Conservation (phyloP, 2,888 invertebrate genomes). For the Cryptophagus acutangulus region DNA sequence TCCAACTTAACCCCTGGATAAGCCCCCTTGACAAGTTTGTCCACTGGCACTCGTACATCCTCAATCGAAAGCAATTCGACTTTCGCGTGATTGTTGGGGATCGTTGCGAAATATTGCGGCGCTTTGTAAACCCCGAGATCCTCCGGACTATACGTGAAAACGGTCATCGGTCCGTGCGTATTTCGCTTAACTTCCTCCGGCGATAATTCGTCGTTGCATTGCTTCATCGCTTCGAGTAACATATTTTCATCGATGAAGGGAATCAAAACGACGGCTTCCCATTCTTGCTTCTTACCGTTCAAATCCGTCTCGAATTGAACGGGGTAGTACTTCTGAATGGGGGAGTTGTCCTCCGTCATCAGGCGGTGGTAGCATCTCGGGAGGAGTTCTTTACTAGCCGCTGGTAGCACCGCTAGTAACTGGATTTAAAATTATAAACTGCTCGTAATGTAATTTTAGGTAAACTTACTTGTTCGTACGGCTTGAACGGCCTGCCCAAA, state of each 20-base stretch:
- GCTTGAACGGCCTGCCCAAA: conserved; percentile 80
- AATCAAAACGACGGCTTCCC: conserved; percentile 93
- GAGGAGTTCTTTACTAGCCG: conserved; percentile 74
- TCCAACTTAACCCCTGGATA: conserved; percentile 63
- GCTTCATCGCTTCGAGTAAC: conserved; percentile 71
- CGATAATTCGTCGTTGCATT: conserved; percentile 61
- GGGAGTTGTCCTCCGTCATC: conserved; percentile 70
- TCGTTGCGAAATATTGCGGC: conserved; percentile 59
- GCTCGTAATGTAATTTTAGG: not conserved
- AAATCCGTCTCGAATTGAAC: conserved; percentile 86
- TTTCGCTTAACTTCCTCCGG: conserved; percentile 72
- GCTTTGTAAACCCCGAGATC: conserved; percentile 57
- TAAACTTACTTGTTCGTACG: conserved; percentile 74
- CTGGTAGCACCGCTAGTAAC: conserved; percentile 81
- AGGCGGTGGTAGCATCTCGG: conserved; percentile 73
- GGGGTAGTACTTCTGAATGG: conserved; percentile 89
- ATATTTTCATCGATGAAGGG: conserved; percentile 84
- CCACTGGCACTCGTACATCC: conserved; percentile 56
- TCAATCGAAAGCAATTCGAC: conserved; percentile 51
- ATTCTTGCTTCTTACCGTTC: conserved; percentile 93
- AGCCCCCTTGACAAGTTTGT: conserved; percentile 63
- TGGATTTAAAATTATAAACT: conserved; percentile 40
- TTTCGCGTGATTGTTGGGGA: conserved; percentile 56
- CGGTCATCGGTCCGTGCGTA: conserved; percentile 78
- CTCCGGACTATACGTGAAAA: conserved; percentile 63